Base-by-base conservation (phyloP, 2,888 invertebrate species). In the Omphaloscelis lunosa region DNA sequence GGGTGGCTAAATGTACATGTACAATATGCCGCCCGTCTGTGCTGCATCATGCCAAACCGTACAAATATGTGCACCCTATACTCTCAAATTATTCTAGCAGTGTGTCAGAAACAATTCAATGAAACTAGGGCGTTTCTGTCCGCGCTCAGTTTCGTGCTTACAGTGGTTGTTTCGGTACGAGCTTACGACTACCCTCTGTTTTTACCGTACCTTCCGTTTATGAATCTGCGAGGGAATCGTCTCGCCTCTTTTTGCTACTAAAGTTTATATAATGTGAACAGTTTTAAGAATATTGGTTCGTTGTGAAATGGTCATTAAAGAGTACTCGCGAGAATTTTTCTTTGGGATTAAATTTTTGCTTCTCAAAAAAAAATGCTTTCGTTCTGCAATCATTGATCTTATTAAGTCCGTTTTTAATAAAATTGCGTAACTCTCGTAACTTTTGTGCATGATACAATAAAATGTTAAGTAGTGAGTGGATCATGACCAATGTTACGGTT, bases 121-220 rank as follows among this genome's bases (percentile, higher is more conserved):
- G 82, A 79, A 86, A 84, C 86, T 84, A 79, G 84, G 79, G 77
- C 87, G 83, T 89, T 91, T 90, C 89, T 89, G 86, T 89, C 86
- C 77, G 83, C 77, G 80, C 74, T 84, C 84, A 79, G 84, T 84
- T 87, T 83, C 85, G 71, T 77, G 88, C 85, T 89, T 75, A 84
- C 82, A 73, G 71, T 72, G 76, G 79, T 65, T 89, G 91, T 90
- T 48, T 86, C 61, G 72, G 81, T 85, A 83, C 83, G 78, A 86
- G 82, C 86, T 79, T 80, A 80, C 83, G 79, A 88, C 88, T 80
- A 84, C 84, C 79, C 85, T 88, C 85, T 77, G 83, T 87, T 88
- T 82, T 86, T 80, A 79, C 79, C 75, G 79, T 79, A 74, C 72
- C 79, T 80, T 74, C 72, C 73, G 56, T 71, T 79, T 80, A 79